Base-by-base conservation (phyloP, 2,113 vertebrate species). In the Capricornis sumatraensis region DNA sequence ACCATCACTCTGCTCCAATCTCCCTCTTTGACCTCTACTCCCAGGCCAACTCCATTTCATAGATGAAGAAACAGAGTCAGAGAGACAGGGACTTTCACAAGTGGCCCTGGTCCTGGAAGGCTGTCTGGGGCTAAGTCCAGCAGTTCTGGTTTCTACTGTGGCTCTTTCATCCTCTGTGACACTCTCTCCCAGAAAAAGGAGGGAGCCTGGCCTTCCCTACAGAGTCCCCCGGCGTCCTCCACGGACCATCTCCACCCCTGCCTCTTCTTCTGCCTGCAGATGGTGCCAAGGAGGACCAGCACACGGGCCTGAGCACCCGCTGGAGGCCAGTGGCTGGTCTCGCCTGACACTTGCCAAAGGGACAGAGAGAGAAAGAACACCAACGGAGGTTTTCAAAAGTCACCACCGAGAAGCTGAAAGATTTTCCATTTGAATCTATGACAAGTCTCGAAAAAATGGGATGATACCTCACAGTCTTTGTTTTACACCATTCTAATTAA, bases 381-480 rank as follows among this genome's bases (percentile, higher is more conserved):
- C 33, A 33, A 15, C 0, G 83, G 96, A 96, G 88, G 97, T 98
- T 96, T 50, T 96, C 93, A 98, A 98, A 97, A 86, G 74, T 95
- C 71, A 50, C 97, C 97, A 94, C 71, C 7, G 90, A 98, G 92
- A 85, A 96, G 95, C 94, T 97, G 96, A 97, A 98, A 98, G 95
- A 74, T 97, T 97, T 98, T 98, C 78, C 94, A 87, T 94, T 87
- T 81, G 97, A 97, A 98, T 97, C 92, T 87, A 93, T 93, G 96
- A 98, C 2, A 25, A 96, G 91, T 87, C 97, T 96, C 96, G 93
- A 84, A 97, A 98, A 95, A 96, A 98, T 62, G 79, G 67, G 90
- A 96, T 87, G 87, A 91, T 87, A 87, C 85, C 97, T 99, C 98
- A 98, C 98, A 98, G 98, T 97, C 82, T 93, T 96, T 67, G 96